Evolutionary conservation across 2,113 vertebrate species (phyloP), one percentile per base, ranked within the genome.

Genomic region (Collichthys lucidus): DNA sequence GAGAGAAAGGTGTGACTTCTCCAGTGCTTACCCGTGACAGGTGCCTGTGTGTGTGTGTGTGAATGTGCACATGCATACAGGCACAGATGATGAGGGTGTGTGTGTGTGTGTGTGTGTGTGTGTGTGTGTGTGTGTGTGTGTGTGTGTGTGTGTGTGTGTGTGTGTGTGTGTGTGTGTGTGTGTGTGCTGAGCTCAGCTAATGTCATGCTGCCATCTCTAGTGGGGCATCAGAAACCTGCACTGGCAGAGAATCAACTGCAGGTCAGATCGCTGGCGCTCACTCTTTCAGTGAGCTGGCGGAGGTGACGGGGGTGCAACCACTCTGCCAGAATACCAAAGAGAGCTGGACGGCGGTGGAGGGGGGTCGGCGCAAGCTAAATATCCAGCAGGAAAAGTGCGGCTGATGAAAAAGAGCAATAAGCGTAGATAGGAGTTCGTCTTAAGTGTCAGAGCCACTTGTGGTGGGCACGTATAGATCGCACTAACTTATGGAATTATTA

Each of bases 211-310:
- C 82, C 82, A 85, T 87, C 72, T 88, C 91, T 73, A 77, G 77
- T 78, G 86, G 88, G 83, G 77, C 89, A 79, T 88, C 85, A 78
- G 81, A 88, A 89, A 88, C 72, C 76, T 76, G 82, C 77, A 22
- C 71, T 91, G 90, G 88, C 90, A 88, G 75, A 83, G 88, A 86
- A 86, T 87, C 81, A 88, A 83, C 74, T 67, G 62, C 83, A 88
- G 91, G 92, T 92, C 86, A 79, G 68, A 78, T 73, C 5, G 49
- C 78, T 91, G 78, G 77, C 66, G 24, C 80, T 85, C 69, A 24
- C 63, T 84, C 67, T 88, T 62, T 75, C 80, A 82, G 65, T 12
- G 74, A 74, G 79, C 56, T 17, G 42, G 89, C 79, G 80, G 77
- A 83, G 78, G 85, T 61, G 79, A 75, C 66, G 49, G 61, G 59